These are phyloP conservation scores for Lissonota sp. DNA, from an alignment of 2,888 invertebrate species.

Conservation along the genomic window DNA sequence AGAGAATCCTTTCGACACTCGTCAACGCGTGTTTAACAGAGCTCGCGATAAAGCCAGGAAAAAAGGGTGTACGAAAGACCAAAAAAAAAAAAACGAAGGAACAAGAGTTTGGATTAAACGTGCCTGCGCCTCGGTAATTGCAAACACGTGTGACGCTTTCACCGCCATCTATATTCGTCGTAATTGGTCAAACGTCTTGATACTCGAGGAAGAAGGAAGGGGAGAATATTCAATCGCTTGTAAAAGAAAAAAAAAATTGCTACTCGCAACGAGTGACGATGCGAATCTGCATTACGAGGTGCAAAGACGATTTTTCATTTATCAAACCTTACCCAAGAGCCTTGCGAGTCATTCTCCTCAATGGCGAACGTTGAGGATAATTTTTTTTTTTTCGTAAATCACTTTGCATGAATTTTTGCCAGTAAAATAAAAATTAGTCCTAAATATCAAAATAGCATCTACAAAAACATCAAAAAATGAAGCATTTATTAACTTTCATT, in stretches of 20 bases:
- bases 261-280: conserved; percentile 24
- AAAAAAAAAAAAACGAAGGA: neutral
- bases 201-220: conserved; percentile 10
- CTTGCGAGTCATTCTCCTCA: conserved; percentile 19
- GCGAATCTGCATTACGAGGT: conserved; percentile 11
- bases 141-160: conserved; percentile 57
- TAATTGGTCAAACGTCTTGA: conserved; percentile 41
- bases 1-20: conserved; percentile 56
- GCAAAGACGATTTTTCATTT: conserved; percentile 5
- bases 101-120: conserved; percentile 43
- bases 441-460: too few relatives aligned
- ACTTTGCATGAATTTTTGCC: too few relatives aligned
- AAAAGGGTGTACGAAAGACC: conserved; percentile 9
- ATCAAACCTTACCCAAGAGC: neutral
- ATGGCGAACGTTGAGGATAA: conserved; percentile 5
- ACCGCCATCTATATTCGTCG: conserved; percentile 16
- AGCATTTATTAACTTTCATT: too few relatives aligned
- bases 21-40: conserved; percentile 38
- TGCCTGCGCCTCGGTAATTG: conserved; percentile 54
- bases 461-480: too few relatives aligned
- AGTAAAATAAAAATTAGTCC: too few relatives aligned
- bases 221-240: conserved; percentile 8
- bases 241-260: conserved; percentile 11
- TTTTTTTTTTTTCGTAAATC: too few relatives aligned
- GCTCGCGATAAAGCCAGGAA: conserved; percentile 33